Evolutionary conservation across 1,140 invertebrate genomes (phyloP).

Genomic region (Chironomus tepperi): DNA sequence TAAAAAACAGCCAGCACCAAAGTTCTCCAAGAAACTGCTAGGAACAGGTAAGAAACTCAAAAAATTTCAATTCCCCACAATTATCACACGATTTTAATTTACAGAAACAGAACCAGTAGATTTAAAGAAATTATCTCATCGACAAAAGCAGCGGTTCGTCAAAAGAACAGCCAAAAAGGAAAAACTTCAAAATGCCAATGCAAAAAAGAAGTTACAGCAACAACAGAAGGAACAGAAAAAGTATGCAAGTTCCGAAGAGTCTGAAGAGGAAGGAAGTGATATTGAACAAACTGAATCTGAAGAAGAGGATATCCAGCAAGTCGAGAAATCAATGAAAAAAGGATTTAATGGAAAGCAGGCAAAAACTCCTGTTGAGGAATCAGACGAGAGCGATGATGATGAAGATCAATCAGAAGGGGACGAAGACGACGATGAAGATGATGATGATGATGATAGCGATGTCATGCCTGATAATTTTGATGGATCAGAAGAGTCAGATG

Average conservation of each 20-base stretch:
- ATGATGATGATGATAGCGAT: conserved; percentile 29
- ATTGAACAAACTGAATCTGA: neutral
- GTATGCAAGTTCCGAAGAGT: conserved; percentile 33
- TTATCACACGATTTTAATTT: conserved; percentile 24
- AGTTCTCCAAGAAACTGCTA: conserved; percentile 51
- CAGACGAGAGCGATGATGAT: conserved; percentile 26
- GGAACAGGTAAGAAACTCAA: conserved; percentile 26
- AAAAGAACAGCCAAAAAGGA: conserved; percentile 50
- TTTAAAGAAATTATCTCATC: conserved; percentile 52
- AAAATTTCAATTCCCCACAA: neutral
- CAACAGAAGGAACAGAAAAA: conserved; percentile 28
- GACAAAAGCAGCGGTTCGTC: conserved; percentile 56
- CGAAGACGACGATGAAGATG: conserved; percentile 29
- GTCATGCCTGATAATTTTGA: conserved; percentile 26
- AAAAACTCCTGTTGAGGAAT: conserved; percentile 25
- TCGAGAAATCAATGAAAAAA: neutral
- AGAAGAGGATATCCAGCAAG: neutral
- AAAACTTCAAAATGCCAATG: conserved; percentile 26
- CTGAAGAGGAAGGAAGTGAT: conserved; percentile 28
- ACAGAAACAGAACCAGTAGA: conserved; percentile 39
- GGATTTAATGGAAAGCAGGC: neutral
- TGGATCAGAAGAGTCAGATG: conserved; percentile 29
- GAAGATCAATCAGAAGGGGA: conserved; percentile 22
- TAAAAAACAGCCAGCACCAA: conserved; percentile 71
- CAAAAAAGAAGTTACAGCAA: conserved; percentile 36